These are phyloP conservation scores for Buceros bicornis DNA, from an alignment of 2,797 vertebrate species.

Conservation along the genomic window DNA sequence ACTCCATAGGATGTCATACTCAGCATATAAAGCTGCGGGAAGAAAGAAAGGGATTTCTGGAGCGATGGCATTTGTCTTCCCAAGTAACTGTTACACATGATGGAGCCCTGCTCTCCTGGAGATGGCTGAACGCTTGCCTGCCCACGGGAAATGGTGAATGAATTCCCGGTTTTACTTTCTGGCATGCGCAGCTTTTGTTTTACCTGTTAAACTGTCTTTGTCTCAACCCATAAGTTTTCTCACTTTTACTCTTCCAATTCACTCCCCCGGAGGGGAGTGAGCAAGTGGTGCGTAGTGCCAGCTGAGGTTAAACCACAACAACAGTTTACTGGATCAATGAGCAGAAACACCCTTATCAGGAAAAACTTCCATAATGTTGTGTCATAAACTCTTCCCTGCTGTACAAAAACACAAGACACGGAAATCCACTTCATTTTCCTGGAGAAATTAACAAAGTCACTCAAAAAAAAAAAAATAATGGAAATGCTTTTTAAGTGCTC, in stretches of 20 bases:
- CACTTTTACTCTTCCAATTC: not conserved
- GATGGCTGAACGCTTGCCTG: not conserved
- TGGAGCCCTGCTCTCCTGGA: not conserved
- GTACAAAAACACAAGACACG: not conserved
- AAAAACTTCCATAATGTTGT: not conserved
- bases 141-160: not conserved
- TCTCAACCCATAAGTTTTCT: too few species aligned
- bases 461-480: not conserved
- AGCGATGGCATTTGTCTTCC: not conserved
- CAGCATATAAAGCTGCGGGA: not conserved
- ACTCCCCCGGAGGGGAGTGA: not conserved
- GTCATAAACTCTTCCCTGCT: not conserved
- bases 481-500: not conserved
- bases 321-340: not conserved
- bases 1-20: not conserved
- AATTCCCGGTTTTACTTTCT: not conserved
- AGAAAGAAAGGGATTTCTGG: not conserved
- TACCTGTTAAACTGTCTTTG: too few species aligned
- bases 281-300: not conserved
- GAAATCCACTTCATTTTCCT: not conserved
- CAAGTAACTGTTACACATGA: not conserved
- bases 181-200: too few species aligned
- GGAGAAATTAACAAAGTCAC: not conserved
- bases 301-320: not conserved
- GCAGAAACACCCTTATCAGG: not conserved